A percentile compares a stretch with the other conserved stretches of the same genome.
Conservation (phyloP, 2,888 invertebrate genomes). For the Timema cristinae region DNA sequence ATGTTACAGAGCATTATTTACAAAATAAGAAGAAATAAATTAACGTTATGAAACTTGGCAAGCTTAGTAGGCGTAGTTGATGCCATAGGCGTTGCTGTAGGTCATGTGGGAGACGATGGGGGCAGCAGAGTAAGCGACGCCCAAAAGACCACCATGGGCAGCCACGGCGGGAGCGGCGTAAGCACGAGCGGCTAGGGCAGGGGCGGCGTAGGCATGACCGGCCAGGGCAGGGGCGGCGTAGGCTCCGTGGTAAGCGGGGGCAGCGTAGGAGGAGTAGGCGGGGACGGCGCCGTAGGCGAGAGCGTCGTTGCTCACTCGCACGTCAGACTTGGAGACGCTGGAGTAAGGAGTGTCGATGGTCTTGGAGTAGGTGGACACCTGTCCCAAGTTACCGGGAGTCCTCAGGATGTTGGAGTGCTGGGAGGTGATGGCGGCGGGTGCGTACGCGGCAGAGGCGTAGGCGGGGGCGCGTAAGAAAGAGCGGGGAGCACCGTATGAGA, state of each 20-base stretch:
- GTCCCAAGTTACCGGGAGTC: slow-evolving; percentile 62
- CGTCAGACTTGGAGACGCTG: slow-evolving; percentile 64
- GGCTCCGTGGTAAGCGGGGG: slow-evolving; percentile 24
- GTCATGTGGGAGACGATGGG: slow-evolving; percentile 60
- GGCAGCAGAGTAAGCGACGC: slow-evolving; percentile 58
- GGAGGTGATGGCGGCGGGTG: slow-evolving; percentile 48
- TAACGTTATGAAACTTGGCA: too few species aligned
- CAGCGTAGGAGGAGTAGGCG: slow-evolving; percentile 26
- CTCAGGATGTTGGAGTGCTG: slow-evolving; percentile 52
- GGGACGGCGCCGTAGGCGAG: slow-evolving; percentile 33
- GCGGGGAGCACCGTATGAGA: slow-evolving; percentile 30
- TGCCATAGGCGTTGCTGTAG: slow-evolving; percentile 54
- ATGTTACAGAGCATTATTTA: too few species aligned
- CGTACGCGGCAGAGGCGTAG: slow-evolving; percentile 45
- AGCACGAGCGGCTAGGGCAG: too few species aligned
- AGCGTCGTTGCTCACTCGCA: slow-evolving; percentile 57
- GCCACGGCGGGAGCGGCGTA: slow-evolving; percentile 35
- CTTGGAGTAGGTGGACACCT: slow-evolving; percentile 63
- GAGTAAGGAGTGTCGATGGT: slow-evolving; percentile 69
- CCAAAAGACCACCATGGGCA: slow-evolving; percentile 43
- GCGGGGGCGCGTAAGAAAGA: slow-evolving; percentile 39
- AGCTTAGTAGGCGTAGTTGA: slow-evolving; percentile 52
- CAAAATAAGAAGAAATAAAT: too few species aligned
- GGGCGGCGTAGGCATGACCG: too few species aligned
- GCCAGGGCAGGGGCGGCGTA: slow-evolving; percentile 31